Evolutionary conservation across 2,888 invertebrate species (phyloP).

Genomic region (Cryptocheilus praepositus): DNA sequence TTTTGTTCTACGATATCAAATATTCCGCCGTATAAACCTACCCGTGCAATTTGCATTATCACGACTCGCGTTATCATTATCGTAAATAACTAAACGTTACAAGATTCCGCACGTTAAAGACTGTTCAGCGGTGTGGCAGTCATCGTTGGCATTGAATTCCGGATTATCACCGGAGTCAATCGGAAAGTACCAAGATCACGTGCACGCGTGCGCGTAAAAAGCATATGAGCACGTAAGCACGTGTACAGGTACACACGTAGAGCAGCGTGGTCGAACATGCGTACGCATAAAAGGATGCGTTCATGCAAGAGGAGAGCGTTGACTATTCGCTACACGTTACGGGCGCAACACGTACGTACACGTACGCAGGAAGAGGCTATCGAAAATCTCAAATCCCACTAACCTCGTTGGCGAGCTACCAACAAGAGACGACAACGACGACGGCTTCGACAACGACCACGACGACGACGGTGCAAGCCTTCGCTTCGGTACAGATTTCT

Average conservation of each 20-base stretch:
- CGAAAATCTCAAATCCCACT: conserved; percentile 71
- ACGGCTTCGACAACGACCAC: not conserved
- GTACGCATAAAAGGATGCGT: conserved; percentile 1
- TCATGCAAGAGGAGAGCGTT: conserved; percentile 38
- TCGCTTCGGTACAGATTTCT: conserved; percentile 56
- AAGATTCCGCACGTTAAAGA: too few species aligned
- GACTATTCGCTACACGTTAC: conserved; percentile 33
- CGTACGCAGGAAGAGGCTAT: conserved; percentile 57
- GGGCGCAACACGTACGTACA: conserved; percentile 4
- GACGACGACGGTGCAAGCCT: conserved; percentile 40
- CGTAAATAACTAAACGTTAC: not conserved
- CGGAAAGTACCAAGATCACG: too few species aligned
- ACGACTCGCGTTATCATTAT: not conserved
- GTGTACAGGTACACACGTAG: too few species aligned
- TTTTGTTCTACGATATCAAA: not conserved
- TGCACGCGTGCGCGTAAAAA: too few species aligned
- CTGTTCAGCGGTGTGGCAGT: too few species aligned
- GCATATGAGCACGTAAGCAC: too few species aligned
- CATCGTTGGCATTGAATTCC: too few species aligned
- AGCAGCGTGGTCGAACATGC: too few species aligned
- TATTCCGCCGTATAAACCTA: not conserved
- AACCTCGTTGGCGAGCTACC: conserved; percentile 68
- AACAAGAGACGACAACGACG: conserved; percentile 35
- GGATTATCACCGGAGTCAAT: too few species aligned
- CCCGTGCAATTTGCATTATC: not conserved